Base-by-base conservation (phyloP, 2,888 invertebrate genomes). In the Drosophila neonasuta region DNA sequence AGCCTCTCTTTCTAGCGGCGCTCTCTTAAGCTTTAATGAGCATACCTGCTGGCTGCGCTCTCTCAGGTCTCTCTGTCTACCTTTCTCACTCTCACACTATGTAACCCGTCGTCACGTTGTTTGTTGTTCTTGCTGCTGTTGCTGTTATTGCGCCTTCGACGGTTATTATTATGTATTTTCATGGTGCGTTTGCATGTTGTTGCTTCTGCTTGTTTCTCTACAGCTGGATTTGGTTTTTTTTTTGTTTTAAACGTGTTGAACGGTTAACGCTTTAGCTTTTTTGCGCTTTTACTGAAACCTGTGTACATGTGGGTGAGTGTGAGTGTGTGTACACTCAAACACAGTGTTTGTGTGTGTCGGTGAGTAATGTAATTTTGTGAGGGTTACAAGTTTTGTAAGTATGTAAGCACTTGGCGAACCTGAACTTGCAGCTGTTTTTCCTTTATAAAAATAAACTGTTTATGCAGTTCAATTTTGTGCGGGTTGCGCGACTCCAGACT, bases 391-490 rank as follows among this genome's bases (percentile, higher is more conserved):
- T 63, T 63, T 60, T 52, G 77, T 70, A 69, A 30, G 46, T 29
- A 44, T 32, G 45, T 45, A 34, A 45, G 32, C 41, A 17, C 44
- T 44, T 44, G 30, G 45, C 36, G 48, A 67, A 66, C 59, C 58
- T 71, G 65, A 71, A 76, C 82, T 77, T 85, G 80, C 83, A 85
- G 74, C 82, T 85, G 66, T 45, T 60, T 54, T 57, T 10, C 6
- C 34, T 42, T 56, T 65, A 74, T 52, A 80, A 69, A 86, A 81
- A 81, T 83, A 80, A 86, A 86, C 86, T 83, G 78, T 80, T 83
- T 71, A 80, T 86, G 84, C 81, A 83, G 75, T 80, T 80, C 71
- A 67, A 54, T 52, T 52, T 57, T 59, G 51, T 50, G 15, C 51
- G 44, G 64, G 36, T 36, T 60, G 65, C 42, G 65, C 45, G 36